Percentiles rank a stretch among this genome's conserved stretches.
Conservation (phyloP, 1,140 invertebrate genomes). For the Hyles euphorbiae region DNA sequence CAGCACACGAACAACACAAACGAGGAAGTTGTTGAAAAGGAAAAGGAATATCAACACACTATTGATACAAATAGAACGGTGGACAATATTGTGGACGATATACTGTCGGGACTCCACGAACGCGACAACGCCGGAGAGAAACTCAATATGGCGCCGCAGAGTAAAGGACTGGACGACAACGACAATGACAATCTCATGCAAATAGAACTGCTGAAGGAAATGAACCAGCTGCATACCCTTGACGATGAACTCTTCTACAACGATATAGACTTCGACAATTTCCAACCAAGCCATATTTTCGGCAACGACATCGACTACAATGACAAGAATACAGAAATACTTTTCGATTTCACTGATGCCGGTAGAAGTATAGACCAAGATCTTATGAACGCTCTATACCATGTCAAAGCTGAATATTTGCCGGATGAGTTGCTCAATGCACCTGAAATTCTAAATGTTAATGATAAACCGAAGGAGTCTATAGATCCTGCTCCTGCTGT, state of each 20-base stretch:
- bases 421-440: conserved; percentile 55
- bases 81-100: conserved; percentile 65
- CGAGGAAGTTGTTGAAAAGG: conserved; percentile 31
- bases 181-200: conserved; percentile 59
- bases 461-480: conserved; percentile 25
- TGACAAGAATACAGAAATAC: conserved; percentile 45
- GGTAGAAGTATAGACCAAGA: conserved; percentile 53
- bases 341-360: conserved; percentile 52
- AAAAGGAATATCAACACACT: conserved; percentile 29
- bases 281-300: conserved; percentile 56
- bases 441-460: conserved; percentile 22
- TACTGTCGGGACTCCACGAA: conserved; percentile 62
- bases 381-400: conserved; percentile 53
- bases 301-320: conserved; percentile 49
- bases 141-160: too few species aligned
- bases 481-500: conserved; percentile 25
- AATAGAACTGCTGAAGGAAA: conserved; percentile 61
- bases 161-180: conserved; percentile 16
- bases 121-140: conserved; percentile 29
- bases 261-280: conserved; percentile 59
- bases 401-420: conserved; percentile 46
- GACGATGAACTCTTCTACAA: conserved; percentile 64
- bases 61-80: conserved; percentile 46
- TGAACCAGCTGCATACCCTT: conserved; percentile 54
- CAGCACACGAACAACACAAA: conserved; percentile 37